Evolutionary conservation across 2,888 invertebrate genomes (phyloP).

Genomic region (Perizoma affinitatum): DNA sequence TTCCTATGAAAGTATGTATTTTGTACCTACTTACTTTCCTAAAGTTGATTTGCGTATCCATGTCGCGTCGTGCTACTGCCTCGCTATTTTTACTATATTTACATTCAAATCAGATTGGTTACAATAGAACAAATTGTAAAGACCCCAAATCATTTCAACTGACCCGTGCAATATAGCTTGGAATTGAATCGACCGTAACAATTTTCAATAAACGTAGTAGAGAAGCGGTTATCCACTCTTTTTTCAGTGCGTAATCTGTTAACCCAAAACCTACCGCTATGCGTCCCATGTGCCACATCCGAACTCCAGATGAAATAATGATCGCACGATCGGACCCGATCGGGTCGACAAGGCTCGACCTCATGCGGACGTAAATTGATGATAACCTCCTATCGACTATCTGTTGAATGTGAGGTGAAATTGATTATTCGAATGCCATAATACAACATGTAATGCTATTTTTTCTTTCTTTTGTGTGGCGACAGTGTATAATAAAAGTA

Average conservation of each 20-base stretch:
- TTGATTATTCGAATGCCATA: constrained; percentile 39
- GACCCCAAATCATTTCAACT: constrained; percentile 13
- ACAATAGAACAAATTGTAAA: constrained; percentile 17
- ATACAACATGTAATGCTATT: constrained; percentile 1
- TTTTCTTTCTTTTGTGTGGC: constrained; percentile 21
- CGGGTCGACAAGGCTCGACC: constrained; percentile 43
- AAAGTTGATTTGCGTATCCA: too few relatives aligned
- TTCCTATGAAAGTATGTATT: too few relatives aligned
- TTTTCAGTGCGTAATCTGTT: constrained; percentile 51
- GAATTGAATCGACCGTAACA: constrained; percentile 43
- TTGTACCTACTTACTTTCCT: too few relatives aligned
- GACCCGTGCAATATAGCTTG: constrained; percentile 37
- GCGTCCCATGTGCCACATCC: constrained; percentile 63
- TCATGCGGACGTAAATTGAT: constrained; percentile 57
- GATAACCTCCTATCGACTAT: constrained; percentile 60
- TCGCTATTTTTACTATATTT: too few relatives aligned
- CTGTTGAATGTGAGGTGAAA: constrained; percentile 61
- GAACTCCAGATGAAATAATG: constrained; percentile 69
- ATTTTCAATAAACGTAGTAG: constrained; percentile 53
- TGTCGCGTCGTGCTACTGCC: too few relatives aligned
- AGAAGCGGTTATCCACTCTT: constrained; percentile 48
- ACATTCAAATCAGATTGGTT: background rate
- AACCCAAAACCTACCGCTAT: constrained; percentile 57
- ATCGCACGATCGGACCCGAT: constrained; percentile 53
- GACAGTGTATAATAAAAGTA: constrained; percentile 19